Evolutionary conservation across 2,888 invertebrate species (phyloP).

Genomic region (Drosophila monieri): DNA sequence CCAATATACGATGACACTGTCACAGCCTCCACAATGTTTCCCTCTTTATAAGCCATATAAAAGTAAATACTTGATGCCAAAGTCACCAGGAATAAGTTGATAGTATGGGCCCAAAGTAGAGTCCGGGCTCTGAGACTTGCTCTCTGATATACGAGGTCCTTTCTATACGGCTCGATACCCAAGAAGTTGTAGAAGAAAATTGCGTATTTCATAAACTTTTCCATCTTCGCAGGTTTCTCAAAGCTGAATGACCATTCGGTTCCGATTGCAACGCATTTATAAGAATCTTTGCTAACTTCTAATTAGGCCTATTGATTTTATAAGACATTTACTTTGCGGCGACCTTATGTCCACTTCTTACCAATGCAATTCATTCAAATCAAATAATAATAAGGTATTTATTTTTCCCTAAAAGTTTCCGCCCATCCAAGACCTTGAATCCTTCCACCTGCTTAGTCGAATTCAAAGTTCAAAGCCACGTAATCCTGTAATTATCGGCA

Average conservation of each 20-base stretch:
- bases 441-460: not conserved
- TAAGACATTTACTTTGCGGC: not conserved
- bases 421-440: not conserved
- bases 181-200: conserved; percentile 70
- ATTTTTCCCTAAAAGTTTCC: not conserved
- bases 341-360: not conserved
- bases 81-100: conserved; percentile 55
- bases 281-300: not conserved
- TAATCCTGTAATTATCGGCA: not conserved
- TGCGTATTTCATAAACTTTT: conserved; percentile 67
- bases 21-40: conserved; percentile 71
- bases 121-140: conserved; percentile 9
- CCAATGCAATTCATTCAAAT: not conserved
- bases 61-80: conserved; percentile 65
- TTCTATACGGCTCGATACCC: conserved; percentile 63
- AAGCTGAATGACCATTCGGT: not conserved
- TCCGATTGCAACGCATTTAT: not conserved
- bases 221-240: not conserved
- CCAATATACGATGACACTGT: conserved; percentile 78
- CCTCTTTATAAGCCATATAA: conserved; percentile 46
- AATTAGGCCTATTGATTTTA: not conserved
- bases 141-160: not conserved
- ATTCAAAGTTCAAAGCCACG: not conserved
- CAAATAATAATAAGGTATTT: not conserved
- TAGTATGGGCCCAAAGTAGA: conserved; percentile 52